Percentiles rank a stretch among this genome's conserved stretches.
Conservation (phyloP, 2,113 vertebrate species). For the Egretta garzetta region DNA sequence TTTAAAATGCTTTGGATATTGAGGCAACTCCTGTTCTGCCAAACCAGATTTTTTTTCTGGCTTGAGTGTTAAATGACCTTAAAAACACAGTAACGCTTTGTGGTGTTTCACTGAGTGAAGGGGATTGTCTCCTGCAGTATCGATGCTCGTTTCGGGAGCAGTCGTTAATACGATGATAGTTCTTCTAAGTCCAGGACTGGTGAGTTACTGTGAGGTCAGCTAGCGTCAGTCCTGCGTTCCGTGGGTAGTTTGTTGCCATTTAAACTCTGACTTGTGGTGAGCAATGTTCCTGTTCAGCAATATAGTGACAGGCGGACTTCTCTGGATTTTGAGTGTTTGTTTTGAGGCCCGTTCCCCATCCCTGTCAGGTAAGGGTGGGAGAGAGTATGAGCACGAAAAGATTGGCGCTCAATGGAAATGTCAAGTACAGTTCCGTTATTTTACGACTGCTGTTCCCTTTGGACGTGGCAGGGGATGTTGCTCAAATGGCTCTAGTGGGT, state of each 20-base stretch:
- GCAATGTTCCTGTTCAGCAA: not conserved
- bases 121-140: not conserved
- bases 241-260: not conserved
- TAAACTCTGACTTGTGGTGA: not conserved
- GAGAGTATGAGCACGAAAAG: not conserved
- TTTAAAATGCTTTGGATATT: not conserved
- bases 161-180: not conserved
- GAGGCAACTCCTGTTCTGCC: not conserved
- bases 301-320: accelerated
- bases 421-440: not conserved
- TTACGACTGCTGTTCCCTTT: not conserved
- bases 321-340: not conserved
- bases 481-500: not conserved
- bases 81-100: not conserved
- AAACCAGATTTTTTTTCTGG: not conserved
- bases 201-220: not conserved
- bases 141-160: not conserved
- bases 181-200: not conserved
- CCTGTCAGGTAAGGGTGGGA: not conserved
- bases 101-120: not conserved
- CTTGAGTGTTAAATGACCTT: not conserved
- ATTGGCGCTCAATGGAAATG: not conserved
- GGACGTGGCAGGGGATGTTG: not conserved
- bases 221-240: not conserved
- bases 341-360: not conserved